Evolutionary conservation across 1,140 invertebrate species (phyloP).

Genomic region (Trichogramma pretiosum): DNA sequence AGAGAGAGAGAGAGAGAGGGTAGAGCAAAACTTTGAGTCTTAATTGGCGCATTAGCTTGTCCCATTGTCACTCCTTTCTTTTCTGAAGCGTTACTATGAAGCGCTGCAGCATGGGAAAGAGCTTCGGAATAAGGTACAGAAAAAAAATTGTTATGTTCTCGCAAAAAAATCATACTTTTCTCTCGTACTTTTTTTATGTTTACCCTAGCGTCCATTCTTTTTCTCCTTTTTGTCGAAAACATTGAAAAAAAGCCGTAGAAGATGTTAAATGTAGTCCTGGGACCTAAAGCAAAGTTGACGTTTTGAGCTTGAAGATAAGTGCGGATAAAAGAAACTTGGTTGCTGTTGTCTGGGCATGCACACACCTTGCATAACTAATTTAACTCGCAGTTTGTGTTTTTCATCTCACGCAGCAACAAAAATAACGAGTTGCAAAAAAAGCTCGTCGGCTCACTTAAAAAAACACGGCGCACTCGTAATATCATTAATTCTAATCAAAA

Average conservation of each 20-base stretch:
- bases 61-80: slow-evolving; percentile 11
- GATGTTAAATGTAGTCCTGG: slow-evolving; percentile 1
- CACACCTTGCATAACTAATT: too few species aligned
- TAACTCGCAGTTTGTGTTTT: too few species aligned
- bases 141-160: slow-evolving; percentile 2
- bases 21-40: slow-evolving; percentile 9
- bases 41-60: slow-evolving; percentile 18
- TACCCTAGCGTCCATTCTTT: too few species aligned
- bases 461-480: too few species aligned
- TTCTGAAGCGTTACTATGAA: slow-evolving; percentile 2
- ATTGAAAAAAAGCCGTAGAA: slow-evolving; percentile 4
- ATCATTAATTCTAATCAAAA: too few species aligned
- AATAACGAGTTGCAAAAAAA: too few species aligned
- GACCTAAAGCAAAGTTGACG: slow-evolving; percentile 3
- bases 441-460: too few species aligned
- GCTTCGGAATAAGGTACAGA: too few species aligned
- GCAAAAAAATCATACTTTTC: too few species aligned
- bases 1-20: background rate
- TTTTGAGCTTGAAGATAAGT: background rate
- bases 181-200: too few species aligned
- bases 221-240: background rate
- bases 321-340: background rate
- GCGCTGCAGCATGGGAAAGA: too few species aligned
- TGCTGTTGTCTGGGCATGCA: background rate
- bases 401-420: too few species aligned